A percentile compares a stretch with the other conserved stretches of the same genome.
These are phyloP conservation scores for Leptopilina drosophilae DNA, from an alignment of 2,888 invertebrate genomes.

Conservation along the genomic window DNA sequence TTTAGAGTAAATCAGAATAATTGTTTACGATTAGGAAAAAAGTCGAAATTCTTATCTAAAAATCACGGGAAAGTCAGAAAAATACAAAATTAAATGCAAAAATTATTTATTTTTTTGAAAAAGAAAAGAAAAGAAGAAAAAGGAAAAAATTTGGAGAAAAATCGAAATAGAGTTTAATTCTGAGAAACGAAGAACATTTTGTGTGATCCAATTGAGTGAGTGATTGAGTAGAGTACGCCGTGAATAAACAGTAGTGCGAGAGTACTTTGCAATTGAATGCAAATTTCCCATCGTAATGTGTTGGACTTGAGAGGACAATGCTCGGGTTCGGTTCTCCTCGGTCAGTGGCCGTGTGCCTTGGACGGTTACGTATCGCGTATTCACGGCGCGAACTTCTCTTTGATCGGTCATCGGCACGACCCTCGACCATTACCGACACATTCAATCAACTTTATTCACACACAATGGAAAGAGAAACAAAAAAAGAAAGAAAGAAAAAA, in stretches of 20 bases:
- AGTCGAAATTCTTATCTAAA: too few relatives aligned
- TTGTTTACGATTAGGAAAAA: too few relatives aligned
- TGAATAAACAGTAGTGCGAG: background rate
- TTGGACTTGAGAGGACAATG: conserved; percentile 63
- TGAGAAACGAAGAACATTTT: too few relatives aligned
- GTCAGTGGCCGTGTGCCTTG: conserved; percentile 71
- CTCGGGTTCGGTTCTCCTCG: conserved; percentile 63
- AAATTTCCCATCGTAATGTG: conserved; percentile 16
- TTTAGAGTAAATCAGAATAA: too few relatives aligned
- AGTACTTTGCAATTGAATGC: conserved; percentile 13
- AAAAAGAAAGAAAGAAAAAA: background rate
- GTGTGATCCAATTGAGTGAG: too few relatives aligned
- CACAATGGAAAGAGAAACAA: conserved; percentile 30
- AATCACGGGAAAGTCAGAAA: too few relatives aligned
- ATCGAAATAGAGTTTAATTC: too few relatives aligned
- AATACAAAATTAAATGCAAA: too few relatives aligned
- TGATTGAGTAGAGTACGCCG: background rate
- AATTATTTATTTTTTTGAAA: too few relatives aligned
- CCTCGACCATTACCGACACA: conserved; percentile 59
- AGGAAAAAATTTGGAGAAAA: too few relatives aligned
- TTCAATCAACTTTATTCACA: conserved; percentile 48
- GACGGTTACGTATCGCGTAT: conserved; percentile 74
- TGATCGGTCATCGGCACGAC: conserved; percentile 76
- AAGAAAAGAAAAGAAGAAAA: too few relatives aligned
- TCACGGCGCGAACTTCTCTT: conserved; percentile 72